Percentiles rank a stretch among this genome's conserved stretches.
These are phyloP conservation scores for Salvelinus sp. DNA, from an alignment of 2,113 vertebrate species.

Conservation along the genomic window DNA sequence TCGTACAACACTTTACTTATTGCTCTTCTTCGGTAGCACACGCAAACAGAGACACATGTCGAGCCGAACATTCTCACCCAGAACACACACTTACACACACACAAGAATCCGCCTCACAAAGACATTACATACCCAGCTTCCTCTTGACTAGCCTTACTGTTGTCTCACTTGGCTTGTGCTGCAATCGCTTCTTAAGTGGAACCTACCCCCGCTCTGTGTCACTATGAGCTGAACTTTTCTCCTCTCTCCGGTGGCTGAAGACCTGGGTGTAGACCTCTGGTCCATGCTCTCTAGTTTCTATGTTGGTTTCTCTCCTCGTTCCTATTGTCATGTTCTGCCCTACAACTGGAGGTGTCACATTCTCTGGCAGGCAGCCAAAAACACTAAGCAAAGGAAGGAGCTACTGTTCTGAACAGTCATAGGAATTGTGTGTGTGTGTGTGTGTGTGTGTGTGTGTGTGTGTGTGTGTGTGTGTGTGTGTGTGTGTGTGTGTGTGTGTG, in stretches of 20 bases:
- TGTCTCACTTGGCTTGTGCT: conserved; percentile 35
- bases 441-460: conserved; percentile 1
- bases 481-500: neutral
- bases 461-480: conserved; percentile 8
- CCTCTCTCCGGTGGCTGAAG: neutral
- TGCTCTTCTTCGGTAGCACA: conserved; percentile 7
- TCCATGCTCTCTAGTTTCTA: conserved; percentile 25
- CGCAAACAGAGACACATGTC: conserved; percentile 26
- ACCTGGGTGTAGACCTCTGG: conserved; percentile 2
- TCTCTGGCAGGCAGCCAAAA: conserved; percentile 31
- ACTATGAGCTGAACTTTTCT: neutral
- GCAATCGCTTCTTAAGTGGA: conserved; percentile 28
- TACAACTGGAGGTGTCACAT: conserved; percentile 29
- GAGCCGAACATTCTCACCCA: conserved; percentile 2
- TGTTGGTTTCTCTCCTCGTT: conserved; percentile 11
- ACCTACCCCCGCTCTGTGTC: neutral
- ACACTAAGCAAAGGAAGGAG: conserved; percentile 2
- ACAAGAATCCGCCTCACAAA: neutral
- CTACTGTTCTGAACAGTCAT: neutral
- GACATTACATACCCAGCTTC: conserved; percentile 18
- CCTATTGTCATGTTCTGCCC: conserved; percentile 24
- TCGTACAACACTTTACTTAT: too few relatives aligned
- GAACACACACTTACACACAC: conserved; percentile 16
- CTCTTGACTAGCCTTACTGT: conserved; percentile 24
- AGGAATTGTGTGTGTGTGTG: neutral